phyloP scores from a whole-genome alignment of 2,113 vertebrate species.

The Diglossa brunneiventris region DNA sequence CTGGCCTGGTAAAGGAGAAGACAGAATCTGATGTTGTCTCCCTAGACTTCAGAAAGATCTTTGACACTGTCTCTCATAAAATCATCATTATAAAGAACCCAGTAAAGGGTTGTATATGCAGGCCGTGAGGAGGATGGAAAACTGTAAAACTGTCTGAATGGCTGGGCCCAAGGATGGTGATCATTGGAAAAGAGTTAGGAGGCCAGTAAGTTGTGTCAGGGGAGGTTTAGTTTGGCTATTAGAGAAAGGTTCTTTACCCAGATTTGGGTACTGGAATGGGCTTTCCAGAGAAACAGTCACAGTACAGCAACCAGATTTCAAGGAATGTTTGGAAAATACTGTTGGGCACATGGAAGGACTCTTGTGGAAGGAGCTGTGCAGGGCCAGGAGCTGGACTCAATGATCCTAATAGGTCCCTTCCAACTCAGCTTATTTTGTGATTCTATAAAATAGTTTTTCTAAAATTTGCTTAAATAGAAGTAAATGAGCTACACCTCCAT shows the following conservation, averaged over 20 bases:
- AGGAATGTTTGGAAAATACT: neutral
- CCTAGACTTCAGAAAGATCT: neutral
- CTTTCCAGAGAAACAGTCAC: neutral
- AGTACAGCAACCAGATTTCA: neutral
- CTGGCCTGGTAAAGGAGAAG: neutral
- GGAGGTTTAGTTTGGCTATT: neutral
- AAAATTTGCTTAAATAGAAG: neutral
- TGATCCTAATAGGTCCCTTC: neutral
- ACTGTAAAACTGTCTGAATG: neutral
- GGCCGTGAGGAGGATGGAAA: neutral
- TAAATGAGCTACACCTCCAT: neutral
- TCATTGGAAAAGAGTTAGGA: neutral
- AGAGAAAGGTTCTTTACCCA: neutral
- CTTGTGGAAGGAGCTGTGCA: neutral
- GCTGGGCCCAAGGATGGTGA: neutral
- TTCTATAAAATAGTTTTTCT: neutral
- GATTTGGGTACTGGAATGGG: neutral
- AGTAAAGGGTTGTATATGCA: neutral
- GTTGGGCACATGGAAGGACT: neutral
- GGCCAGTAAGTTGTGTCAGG: neutral
- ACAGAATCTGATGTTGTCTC: neutral
- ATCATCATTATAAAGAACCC: neutral
- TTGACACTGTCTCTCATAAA: neutral
- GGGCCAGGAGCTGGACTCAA: fast-evolving
- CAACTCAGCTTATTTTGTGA: neutral